Base-by-base conservation (phyloP, 2,888 invertebrate species). In the Melanostoma mellinum region DNA sequence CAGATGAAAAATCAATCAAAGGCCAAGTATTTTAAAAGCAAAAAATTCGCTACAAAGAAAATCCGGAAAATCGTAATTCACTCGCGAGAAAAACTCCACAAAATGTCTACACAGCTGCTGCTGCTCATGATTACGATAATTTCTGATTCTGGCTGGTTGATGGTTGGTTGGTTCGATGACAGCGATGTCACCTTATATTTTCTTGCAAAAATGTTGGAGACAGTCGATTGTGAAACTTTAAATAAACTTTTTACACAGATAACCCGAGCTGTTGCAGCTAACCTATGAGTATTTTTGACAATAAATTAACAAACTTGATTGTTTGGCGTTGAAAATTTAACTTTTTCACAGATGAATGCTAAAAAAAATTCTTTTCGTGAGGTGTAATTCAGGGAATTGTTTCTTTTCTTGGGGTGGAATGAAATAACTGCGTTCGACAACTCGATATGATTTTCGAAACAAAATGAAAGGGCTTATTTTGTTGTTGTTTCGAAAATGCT, bases 101-200 rank as follows among this genome's bases (percentile, higher is more conserved):
- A 82, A 82, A 82, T 82, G 78, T 82, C 82, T 82, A 82, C 82
- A 82, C 82, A 78, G 82, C 74, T 61, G 79, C 48, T 58, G 67
- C 67, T 81, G 71, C 60, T 72, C 74, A 74, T 84, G 82, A 73
- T 73, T 77, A 69, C 63, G 67, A 79, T 53, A 30, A 52, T 48
- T 65, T 55, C 35, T 61, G 63, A 30, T 50, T 65, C 40, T 69
- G 58, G 61, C 46, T 75, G 65, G 71, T 56, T 80, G 44, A 30
- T 61, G 55, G 42, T 56, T 79, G 35, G 63, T 63, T 63, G 38
- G 50, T 50, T 50, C 68, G 74, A 75, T 81, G 81, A 81, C 81
- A 81, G 81, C 67, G 42, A 77, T 77, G 81, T 72, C 81, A 81
- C n/a, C 76, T 65, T 77, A 32, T 4, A 48, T 36, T 80, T 79